A percentile compares a stretch with the other conserved stretches of the same genome.
phyloP scores from a whole-genome alignment of 2,113 vertebrate species.

The Thomomys bottae region DNA sequence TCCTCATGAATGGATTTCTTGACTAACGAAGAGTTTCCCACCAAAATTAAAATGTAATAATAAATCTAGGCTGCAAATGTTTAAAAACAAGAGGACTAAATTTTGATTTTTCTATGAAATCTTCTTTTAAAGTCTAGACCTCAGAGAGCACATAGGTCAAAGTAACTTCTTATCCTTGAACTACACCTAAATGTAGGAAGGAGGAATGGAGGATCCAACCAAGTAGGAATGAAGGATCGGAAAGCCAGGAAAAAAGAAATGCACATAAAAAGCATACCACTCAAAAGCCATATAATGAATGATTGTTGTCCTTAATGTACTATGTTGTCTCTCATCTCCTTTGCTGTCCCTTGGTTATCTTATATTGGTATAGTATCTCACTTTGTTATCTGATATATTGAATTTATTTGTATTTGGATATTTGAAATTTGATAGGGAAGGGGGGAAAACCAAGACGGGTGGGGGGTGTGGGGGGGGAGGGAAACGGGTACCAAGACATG shows the following conservation, averaged over 20 bases:
- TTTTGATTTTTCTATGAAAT: slow-evolving; percentile 57
- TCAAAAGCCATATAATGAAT: no score
- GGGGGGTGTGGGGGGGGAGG: no score
- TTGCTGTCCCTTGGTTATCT: no score
- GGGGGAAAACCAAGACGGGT: no score
- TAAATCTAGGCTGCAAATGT: slow-evolving; percentile 30
- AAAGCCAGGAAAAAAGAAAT: neutral
- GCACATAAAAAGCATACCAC: fast-evolving
- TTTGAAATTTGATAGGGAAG: no score
- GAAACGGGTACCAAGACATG: no score
- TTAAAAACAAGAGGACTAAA: slow-evolving; percentile 58
- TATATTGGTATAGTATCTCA: no score
- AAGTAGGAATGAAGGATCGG: neutral
- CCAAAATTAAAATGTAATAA: slow-evolving; percentile 58
- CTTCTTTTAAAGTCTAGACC: neutral
- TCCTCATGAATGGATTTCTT: slow-evolving; percentile 6
- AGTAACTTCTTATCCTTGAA: neutral
- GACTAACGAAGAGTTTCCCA: neutral
- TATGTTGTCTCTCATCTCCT: no score
- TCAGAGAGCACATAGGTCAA: neutral
- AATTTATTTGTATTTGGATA: no score
- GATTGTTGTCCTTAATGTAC: no score
- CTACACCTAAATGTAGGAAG: neutral
- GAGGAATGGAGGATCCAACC: no score
- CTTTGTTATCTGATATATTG: no score